Evolutionary conservation across 2,797 vertebrate genomes (phyloP), one percentile per base, ranked within the genome.

Genomic region (Enteromius trimaculatus): DNA sequence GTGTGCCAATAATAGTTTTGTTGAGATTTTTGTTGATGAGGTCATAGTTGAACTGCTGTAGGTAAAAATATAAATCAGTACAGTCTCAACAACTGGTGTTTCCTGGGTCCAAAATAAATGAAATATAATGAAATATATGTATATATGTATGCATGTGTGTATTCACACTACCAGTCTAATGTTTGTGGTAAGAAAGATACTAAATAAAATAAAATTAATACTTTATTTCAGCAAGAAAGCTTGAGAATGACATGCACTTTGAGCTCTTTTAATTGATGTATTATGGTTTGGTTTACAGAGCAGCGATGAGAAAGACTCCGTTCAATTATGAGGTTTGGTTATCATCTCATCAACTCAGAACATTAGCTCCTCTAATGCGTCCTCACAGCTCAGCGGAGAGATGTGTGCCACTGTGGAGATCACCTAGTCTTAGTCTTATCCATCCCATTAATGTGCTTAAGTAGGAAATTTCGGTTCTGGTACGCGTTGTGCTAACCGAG

Each of bases 381-480:
- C 39, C 42, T 42, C 72, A 71, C 84, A 71, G 79, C 74, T 53
- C 37, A 49, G 34, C n/a, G 0, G n/a, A 72, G 64, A 75, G 68
- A 87, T 84, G 29, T 72, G 79, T 53, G 72, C 55, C 86, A 81
- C 80, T 72, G 86, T 80, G 74, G 69, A 86, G 85, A 90, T 90
- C 87, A 85, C 49, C 71, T 75, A 26, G 2, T 66, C 70, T 64
- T 81, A 65, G 58, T 75, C 31, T 0, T 66, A 39, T 74, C 16
- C 11, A 0, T 66, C 60, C 4, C 34, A 17, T 44, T 82, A 82
- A 65, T 75, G 58, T 65, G 16, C 55, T 19, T 66, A 53, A 68
- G 31, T 39, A 19, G 60, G 5, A 66, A n/a, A 58, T 9, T 76
- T 53, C 1, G 34, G 23, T 76, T 68, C 47, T 21, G 16, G 39